phyloP scores from a whole-genome alignment of 2,888 invertebrate genomes.

The Eristalis pertinax region DNA sequence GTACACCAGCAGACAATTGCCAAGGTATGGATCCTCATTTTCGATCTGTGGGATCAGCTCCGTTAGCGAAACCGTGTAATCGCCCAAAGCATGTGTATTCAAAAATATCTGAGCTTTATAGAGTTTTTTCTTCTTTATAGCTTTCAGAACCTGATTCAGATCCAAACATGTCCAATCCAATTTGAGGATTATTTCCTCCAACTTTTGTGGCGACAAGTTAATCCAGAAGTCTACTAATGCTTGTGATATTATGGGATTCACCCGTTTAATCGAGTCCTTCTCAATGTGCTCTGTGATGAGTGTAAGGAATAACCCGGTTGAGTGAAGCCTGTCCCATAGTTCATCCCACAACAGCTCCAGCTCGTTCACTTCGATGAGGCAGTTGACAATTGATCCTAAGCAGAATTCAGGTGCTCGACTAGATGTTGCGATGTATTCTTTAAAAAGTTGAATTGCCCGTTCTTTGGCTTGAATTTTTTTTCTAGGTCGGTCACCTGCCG shows the following conservation, averaged over 20 bases:
- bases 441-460: constrained; percentile 81
- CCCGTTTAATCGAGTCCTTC: constrained; percentile 84
- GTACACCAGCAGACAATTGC: constrained; percentile 92
- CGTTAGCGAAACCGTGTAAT: constrained; percentile 88
- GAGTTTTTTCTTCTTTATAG: constrained; percentile 78
- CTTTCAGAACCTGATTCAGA: constrained; percentile 85
- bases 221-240: constrained; percentile 87
- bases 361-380: constrained; percentile 80
- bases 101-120: constrained; percentile 84
- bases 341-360: constrained; percentile 84
- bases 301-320: constrained; percentile 85
- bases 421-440: constrained; percentile 81
- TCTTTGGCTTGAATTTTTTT: constrained; percentile 81
- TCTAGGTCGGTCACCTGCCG: constrained; percentile 79
- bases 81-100: constrained; percentile 88
- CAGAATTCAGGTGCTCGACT: constrained; percentile 80
- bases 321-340: constrained; percentile 84
- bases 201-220: constrained; percentile 83
- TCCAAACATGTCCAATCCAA: constrained; percentile 89
- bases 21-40: constrained; percentile 83
- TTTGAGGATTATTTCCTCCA: constrained; percentile 88
- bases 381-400: constrained; percentile 79
- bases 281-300: constrained; percentile 88
- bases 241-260: constrained; percentile 88
- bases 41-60: constrained; percentile 84